Evolutionary conservation across 2,888 invertebrate species (phyloP), one percentile per base, ranked within the genome.

Genomic region (Sphinx pinastri): DNA sequence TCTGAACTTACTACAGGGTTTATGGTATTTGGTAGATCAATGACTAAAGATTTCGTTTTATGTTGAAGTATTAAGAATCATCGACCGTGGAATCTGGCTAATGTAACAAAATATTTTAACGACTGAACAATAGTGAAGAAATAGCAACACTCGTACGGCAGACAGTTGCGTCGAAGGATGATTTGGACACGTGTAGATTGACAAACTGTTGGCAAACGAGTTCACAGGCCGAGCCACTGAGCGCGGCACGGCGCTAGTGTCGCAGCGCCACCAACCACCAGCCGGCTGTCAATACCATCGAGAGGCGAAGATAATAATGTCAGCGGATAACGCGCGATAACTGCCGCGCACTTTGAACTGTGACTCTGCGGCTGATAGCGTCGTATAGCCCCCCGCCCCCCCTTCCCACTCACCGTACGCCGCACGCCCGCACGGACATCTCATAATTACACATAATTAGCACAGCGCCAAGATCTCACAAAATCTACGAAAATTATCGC

Each of bases 341-440:
- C 63, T 47, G 49, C 63, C 49, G 63, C 63, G 63, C 63, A 47
- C 63, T 47, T 63, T 63, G 63, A 63, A 63, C 63, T 63, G 63
- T 63, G 63, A 63, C 63, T 49, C 63, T 19, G 63, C 19, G 49
- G 49, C 47, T 60, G 63, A 63, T 63, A 63, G 19, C 63, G 45
- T 12, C 16, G 6, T 25, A 25, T 45, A 14, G 10, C 60, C 60
- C 47, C 5, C 60, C 47, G 16, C 60, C 10, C 45, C 3, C 25
- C 1, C 38, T 14, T 0, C 7, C 60, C 60, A 10, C 45, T n/a
- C 47, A 10, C 12, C 12, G 12, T 38, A 38, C 8, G 4, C 38
- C 57, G 19, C 55, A 5, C 8, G 19, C 25, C 25, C 57, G 47
- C 45, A n/a, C 16, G n/a, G n/a, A n/a, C n/a, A n/a, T n/a, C n/a